These are phyloP conservation scores for Steinernema khuongi DNA, from an alignment of 1,140 invertebrate species.

Conservation along the genomic window DNA sequence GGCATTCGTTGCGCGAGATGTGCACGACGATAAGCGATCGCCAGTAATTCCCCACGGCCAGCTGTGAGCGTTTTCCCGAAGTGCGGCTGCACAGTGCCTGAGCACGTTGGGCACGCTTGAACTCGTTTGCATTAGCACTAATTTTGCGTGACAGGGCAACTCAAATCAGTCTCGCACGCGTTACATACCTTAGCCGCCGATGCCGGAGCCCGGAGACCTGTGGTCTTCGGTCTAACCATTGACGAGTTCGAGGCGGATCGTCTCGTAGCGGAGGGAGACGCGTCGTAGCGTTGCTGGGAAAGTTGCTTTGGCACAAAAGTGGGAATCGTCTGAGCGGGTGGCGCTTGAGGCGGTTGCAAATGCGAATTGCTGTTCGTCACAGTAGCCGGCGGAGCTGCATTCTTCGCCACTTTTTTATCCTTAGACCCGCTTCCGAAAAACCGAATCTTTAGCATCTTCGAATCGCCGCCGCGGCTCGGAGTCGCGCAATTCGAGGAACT, in stretches of 20 bases:
- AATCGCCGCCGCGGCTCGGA: slow-evolving; percentile 10
- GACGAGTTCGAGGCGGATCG: slow-evolving; percentile 15
- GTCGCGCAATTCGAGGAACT: slow-evolving; percentile 13
- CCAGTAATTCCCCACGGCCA: not conserved
- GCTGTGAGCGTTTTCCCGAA: not conserved
- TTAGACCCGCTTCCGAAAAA: slow-evolving; percentile 18
- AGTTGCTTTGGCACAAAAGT: not conserved
- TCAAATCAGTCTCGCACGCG: not conserved
- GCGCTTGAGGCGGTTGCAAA: not conserved
- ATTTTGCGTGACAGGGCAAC: not conserved
- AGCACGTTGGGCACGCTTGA: not conserved
- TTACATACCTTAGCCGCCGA: not conserved
- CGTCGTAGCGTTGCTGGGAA: not conserved
- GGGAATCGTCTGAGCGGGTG: slow-evolving; percentile 3
- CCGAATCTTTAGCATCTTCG: slow-evolving; percentile 25
- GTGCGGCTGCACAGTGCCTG: not conserved
- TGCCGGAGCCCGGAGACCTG: not conserved
- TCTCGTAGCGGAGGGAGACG: slow-evolving; percentile 8
- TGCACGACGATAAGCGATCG: not conserved
- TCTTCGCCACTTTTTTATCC: slow-evolving; percentile 18
- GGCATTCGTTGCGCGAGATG: not conserved
- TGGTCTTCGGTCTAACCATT: not conserved
- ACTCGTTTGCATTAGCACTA: not conserved
- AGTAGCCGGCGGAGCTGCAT: slow-evolving; percentile 15
- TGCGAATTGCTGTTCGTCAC: not conserved